A percentile compares a stretch with the other conserved stretches of the same genome.
These are phyloP conservation scores for Acanthosoma haemorrhoidale DNA, from an alignment of 2,888 invertebrate genomes.

Conservation along the genomic window DNA sequence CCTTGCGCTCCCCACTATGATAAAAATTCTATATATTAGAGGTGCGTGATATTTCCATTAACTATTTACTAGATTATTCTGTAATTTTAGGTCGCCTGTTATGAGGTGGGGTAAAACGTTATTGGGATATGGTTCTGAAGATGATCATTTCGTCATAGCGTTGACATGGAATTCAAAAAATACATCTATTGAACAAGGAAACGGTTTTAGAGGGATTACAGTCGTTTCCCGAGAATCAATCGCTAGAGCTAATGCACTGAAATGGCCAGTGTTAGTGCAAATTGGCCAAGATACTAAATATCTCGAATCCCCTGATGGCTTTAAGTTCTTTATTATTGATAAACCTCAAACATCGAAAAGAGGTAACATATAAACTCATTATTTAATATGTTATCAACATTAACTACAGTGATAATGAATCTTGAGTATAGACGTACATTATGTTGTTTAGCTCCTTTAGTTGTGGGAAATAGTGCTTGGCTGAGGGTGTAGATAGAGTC, in stretches of 20 bases:
- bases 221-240: constrained; percentile 73
- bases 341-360: constrained; percentile 60
- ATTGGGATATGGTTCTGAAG: constrained; percentile 96
- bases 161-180: constrained; percentile 96
- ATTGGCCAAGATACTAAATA: constrained; percentile 54
- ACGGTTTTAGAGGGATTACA: constrained; percentile 84
- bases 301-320: constrained; percentile 85
- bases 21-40: too few species aligned
- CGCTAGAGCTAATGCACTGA: constrained; percentile 61
- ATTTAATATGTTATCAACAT: too few species aligned
- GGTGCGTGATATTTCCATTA: background rate
- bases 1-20: too few species aligned
- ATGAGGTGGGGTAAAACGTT: constrained; percentile 99
- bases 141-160: constrained; percentile 90
- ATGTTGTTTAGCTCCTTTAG: too few species aligned
- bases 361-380: too few species aligned
- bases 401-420: too few species aligned
- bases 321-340: constrained; percentile 74
- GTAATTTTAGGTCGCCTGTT: constrained; percentile 75
- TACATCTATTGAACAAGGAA: constrained; percentile 68
- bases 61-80: constrained; percentile 8
- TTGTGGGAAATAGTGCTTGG: too few species aligned
- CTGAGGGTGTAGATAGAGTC: too few species aligned
- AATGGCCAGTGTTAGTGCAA: constrained; percentile 68
- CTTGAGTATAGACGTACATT: too few species aligned